These are phyloP conservation scores for Indicator maculatus DNA, from an alignment of 2,113 vertebrate genomes.

Conservation along the genomic window DNA sequence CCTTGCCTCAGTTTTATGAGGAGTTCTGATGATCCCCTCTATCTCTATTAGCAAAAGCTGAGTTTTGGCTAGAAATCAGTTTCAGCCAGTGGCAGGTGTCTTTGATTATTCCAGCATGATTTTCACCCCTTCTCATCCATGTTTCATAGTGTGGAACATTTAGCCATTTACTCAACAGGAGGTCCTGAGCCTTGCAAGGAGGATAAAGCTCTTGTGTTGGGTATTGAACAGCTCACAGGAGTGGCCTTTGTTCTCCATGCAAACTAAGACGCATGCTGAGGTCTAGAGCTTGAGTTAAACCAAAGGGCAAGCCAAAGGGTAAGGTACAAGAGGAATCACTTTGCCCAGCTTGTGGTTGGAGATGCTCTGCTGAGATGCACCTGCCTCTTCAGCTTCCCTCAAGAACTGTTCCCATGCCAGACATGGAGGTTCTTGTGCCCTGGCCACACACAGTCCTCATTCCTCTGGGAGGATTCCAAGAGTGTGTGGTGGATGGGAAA, in stretches of 20 bases:
- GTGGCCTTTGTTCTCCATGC: background rate
- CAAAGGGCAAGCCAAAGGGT: background rate
- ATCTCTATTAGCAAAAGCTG: background rate
- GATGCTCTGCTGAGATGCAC: background rate
- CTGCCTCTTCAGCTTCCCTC: background rate
- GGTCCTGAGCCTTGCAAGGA: background rate
- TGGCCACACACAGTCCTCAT: background rate
- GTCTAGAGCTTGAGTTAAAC: background rate
- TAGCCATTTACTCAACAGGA: background rate
- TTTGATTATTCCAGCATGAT: constrained; percentile 2
- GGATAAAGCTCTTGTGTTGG: background rate
- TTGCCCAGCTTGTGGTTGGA: background rate
- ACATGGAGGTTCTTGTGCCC: background rate
- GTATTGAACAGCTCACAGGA: background rate
- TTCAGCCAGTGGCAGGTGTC: background rate
- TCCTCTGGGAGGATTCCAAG: background rate
- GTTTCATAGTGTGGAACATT: background rate
- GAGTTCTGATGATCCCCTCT: background rate
- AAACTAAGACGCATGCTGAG: background rate
- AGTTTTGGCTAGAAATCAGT: background rate
- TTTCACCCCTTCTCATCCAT: background rate
- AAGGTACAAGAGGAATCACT: background rate
- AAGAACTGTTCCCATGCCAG: background rate
- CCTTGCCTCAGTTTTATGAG: background rate
- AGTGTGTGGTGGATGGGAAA: background rate